Evolutionary conservation across 1,140 invertebrate genomes (phyloP), one percentile per base, ranked within the genome.

Genomic region (Macrotrachela quadricornifera): DNA sequence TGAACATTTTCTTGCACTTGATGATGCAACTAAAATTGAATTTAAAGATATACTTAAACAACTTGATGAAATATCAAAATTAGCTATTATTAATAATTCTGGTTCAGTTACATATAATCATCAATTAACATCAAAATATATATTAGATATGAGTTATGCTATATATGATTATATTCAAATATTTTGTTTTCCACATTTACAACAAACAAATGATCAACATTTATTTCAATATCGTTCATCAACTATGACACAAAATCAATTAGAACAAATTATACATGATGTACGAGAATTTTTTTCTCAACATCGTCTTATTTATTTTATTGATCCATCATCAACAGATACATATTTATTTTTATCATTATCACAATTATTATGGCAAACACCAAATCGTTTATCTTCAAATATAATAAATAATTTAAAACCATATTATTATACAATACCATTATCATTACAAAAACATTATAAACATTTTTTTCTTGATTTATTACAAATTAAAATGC

Each of bases 111-210:
- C 21, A 30, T 30, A 30, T 30, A 30, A 30, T 30, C 21, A 30
- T 30, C 21, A 30, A 30, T 4, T 8, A 30, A 30, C 21, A 30
- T 30, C 21, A 2, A 30, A 30, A 30, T 30, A 30, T 30, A 30
- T 53, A 16, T 40, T 41, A 14, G 51, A 53, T 30, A 53, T 53
- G 51, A 41, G 42, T n/a, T 53, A 41, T 30, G 44, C 46, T 42
- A 30, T 53, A 1, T 53, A 53, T 40, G 45, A 53, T 21, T 48
- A 41, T 36, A 53, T 53, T 18, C 51, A 53, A 17, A 17, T 36
- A 9, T 44, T 46, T 18, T 53, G 44, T 17, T 30, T 30, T 30
- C 21, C 21, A 30, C 21, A 30, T 30, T 30, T 30, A 30, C 21
- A 30, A 30, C 2, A 30, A 30, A 4, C 21, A 8, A 30, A 30